phyloP scores from a whole-genome alignment of 2,113 vertebrate genomes.

The Alethe diademata region DNA sequence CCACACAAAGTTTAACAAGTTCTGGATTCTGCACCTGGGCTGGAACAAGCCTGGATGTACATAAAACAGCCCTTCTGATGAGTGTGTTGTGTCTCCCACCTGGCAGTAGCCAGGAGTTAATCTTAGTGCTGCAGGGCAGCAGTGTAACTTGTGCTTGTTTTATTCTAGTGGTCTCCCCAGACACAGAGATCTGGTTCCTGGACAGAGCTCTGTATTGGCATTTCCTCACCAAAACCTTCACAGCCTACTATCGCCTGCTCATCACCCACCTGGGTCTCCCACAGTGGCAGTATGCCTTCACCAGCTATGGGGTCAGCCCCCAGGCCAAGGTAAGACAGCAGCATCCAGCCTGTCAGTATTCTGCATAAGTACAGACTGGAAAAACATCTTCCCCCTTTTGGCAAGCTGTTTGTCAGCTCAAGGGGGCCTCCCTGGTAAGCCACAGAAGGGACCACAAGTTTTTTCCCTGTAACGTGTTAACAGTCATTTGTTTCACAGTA shows the following conservation, averaged over 20 bases:
- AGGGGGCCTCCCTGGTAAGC: neutral
- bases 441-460: neutral
- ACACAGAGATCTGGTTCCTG: slow-evolving; percentile 93
- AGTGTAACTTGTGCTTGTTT: neutral
- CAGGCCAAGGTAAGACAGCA: slow-evolving; percentile 86
- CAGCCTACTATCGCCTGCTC: slow-evolving; percentile 92
- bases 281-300: slow-evolving; percentile 94
- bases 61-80: neutral
- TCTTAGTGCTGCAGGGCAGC: neutral
- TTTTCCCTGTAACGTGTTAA: neutral
- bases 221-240: slow-evolving; percentile 89
- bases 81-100: neutral
- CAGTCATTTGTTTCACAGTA: neutral
- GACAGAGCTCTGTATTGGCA: slow-evolving; percentile 94
- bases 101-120: neutral
- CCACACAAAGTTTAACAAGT: neutral
- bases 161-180: slow-evolving; percentile 77
- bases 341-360: neutral
- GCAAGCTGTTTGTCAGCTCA: neutral
- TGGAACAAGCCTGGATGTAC: neutral
- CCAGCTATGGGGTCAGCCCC: slow-evolving; percentile 90
- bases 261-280: slow-evolving; percentile 93
- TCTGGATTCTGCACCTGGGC: neutral
- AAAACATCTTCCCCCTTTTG: neutral
- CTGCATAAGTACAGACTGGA: neutral